Base-by-base conservation (phyloP, 2,888 invertebrate genomes). In the Tuberolachnus salignus region DNA sequence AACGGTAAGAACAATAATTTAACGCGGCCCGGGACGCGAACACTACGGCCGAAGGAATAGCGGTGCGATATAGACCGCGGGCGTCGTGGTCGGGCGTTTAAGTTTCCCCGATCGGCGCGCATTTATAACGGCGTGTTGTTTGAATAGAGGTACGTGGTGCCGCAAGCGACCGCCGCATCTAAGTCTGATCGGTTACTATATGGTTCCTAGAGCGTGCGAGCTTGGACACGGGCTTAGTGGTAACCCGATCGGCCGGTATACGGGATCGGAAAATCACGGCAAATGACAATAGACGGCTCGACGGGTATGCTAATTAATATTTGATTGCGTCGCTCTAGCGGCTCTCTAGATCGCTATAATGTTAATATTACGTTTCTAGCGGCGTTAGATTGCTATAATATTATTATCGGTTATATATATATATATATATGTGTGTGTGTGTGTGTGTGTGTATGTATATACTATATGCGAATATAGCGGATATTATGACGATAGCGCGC, bases 161-260 rank as follows among this genome's bases (percentile, higher is more conserved):
- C 67, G 9, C 78, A 78, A 78, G 78, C 67, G 42, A 69, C 57
- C 78, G 78, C 78, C 78, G 59, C 67, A 26, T 78, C 78, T 78
- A 78, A 78, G 78, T 78, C 78, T 78, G 67, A 67, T 66, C 57
- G 63, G 64, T 74, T 53, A 53, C 63, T 64, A 44, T 64, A 69
- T 67, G 78, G 78, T 78, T 78, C 78, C 78, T 78, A 78, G 78
- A 69, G 69, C 78, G 78, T 49, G 78, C 78, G 78, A 78, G 67
- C 78, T 78, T 78, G 67, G 69, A 67, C 75, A 53, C 57, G 53
- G 16, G 51, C 16, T n/a, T 23, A n/a, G n/a, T n/a, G n/a, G n/a
- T n/a, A n/a, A n/a, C n/a, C 14, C 1, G 44, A 10, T 10, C 21
- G 55, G 9, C 14, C 9, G 46, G 10, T 21, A 49, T 16, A 26